phyloP scores from a whole-genome alignment of 2,797 vertebrate genomes.

The Brachymystax lenok region DNA sequence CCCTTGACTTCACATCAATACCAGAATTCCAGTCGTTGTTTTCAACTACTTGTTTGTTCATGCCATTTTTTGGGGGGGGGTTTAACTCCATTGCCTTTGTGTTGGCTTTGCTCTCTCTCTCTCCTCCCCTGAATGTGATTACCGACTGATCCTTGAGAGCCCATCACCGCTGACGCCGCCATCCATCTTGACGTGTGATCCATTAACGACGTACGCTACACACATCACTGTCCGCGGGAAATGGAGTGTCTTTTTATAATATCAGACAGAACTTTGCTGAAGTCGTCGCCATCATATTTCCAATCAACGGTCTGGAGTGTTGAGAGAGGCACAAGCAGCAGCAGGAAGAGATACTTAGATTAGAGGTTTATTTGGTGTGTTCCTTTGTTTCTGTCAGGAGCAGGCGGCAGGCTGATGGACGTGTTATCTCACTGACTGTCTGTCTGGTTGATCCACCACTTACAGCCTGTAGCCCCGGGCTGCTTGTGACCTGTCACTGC shows the following conservation, averaged over 20 bases:
- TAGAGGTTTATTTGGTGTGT: not conserved
- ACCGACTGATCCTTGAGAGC: not conserved
- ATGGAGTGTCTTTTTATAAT: conserved; percentile 15
- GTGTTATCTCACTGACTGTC: not conserved
- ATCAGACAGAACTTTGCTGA: not conserved
- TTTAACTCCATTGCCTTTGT: not conserved
- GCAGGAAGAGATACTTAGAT: not conserved
- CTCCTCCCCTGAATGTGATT: not conserved
- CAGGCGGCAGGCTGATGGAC: not conserved
- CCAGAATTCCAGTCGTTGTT: not conserved
- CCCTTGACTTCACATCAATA: not conserved
- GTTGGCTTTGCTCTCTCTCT: too few relatives aligned
- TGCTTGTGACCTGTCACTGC: not conserved
- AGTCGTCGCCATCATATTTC: conserved; percentile 9
- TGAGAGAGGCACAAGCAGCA: not conserved
- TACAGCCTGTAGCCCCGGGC: not conserved
- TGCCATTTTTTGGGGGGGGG: not conserved
- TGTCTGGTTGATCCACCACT: not conserved
- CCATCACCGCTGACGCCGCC: not conserved
- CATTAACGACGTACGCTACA: not conserved
- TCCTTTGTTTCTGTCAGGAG: not conserved
- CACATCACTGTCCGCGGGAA: conserved; percentile 16
- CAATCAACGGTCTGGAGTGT: not conserved
- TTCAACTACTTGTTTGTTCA: not conserved
- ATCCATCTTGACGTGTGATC: conserved; percentile 4